Evolutionary conservation across 2,888 invertebrate species (phyloP), one percentile per base, ranked within the genome.

Genomic region (Latrodectus elegans): DNA sequence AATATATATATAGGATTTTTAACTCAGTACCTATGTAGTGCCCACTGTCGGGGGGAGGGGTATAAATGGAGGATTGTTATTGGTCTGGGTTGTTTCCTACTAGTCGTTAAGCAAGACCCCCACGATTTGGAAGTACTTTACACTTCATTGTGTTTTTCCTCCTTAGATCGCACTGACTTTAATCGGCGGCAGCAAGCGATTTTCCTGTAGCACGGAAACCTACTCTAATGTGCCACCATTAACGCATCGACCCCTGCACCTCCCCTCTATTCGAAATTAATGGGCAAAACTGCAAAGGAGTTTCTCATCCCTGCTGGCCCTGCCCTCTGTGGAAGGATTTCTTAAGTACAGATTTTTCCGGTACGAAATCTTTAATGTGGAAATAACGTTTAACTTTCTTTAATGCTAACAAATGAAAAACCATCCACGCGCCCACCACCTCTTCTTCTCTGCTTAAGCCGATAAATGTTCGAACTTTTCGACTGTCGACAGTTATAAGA

Each of bases 341-440:
- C 81, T 87, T 87, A 87, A 87, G 86, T 82, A 87, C 72, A 87
- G 81, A 84, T 78, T 84, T 84, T 75, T 26, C 68, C 74, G 55
- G 68, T 67, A 26, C 60, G 73, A 85, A 51, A 55, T 71, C 71
- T 51, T 86, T 81, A 86, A 86, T 81, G 75, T 75, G 70, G 79
- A 71, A 81, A 86, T 86, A 80, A 79, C 86, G 86, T 81, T 87
- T 72, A 70, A 75, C 74, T 76, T 17, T 71, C 71, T 38, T 65
- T 87, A 87, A 87, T 87, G 86, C 77, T 76, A 77, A 87, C 86
- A 81, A 87, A 87, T 87, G 86, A 87, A 87, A 87, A 87, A 87
- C 81, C 70, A 64, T 73, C 68, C 15, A 10, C 53, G 73, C 73
- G n/a, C 10, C 60, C 60, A 1, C 60, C 0, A 55, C 17, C 17